Percentiles rank a stretch among this genome's conserved stretches.
Evolutionary conservation across 2,888 invertebrate species (phyloP).

Genomic region (Erebia aethiops): DNA sequence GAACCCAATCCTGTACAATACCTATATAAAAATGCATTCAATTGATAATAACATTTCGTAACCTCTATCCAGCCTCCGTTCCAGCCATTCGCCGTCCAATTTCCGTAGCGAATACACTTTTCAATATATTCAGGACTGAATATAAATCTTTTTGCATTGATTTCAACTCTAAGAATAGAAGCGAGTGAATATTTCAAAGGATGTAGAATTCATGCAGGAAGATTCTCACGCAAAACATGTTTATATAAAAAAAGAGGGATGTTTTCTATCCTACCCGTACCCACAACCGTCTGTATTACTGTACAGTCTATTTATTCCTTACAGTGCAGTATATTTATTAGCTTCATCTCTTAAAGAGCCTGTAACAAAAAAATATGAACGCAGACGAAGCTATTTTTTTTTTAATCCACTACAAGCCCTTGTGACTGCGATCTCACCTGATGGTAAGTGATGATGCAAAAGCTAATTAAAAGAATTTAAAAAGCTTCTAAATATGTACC

Average conservation of each 20-base stretch:
- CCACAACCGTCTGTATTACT: neutral
- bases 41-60: conserved; percentile 28
- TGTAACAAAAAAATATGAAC: no score
- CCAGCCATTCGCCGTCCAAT: conserved; percentile 46
- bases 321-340: no score
- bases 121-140: conserved; percentile 50
- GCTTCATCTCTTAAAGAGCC: no score
- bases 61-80: conserved; percentile 40
- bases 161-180: conserved; percentile 36
- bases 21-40: conserved; percentile 19
- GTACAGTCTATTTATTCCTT: no score
- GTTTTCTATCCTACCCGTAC: neutral
- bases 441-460: no score
- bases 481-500: no score
- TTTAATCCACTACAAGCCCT: no score
- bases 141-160: conserved; percentile 45
- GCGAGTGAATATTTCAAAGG: conserved; percentile 35
- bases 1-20: no score
- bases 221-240: neutral
- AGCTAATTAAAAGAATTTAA: no score
- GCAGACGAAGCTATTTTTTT: no score
- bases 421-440: no score
- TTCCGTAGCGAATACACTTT: conserved; percentile 49
- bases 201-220: neutral
- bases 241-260: conserved; percentile 4